Evolutionary conservation across 2,888 invertebrate species (phyloP).

Genomic region (Athripsodes cinereus): DNA sequence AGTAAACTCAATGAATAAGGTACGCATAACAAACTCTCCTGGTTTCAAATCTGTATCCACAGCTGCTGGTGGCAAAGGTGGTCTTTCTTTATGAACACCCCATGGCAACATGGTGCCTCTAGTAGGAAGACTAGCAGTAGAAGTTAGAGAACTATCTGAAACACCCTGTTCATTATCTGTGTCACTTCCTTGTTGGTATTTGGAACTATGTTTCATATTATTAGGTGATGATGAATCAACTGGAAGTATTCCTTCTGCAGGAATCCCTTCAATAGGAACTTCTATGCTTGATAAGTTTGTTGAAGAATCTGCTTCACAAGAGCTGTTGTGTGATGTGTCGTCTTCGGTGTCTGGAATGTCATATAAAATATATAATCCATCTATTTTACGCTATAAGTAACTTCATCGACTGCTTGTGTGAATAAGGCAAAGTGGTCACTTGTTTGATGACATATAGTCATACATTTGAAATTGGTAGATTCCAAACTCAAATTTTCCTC

Average conservation of each 20-base stretch:
- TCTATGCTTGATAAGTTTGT: background rate
- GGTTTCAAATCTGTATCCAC: conserved; percentile 68
- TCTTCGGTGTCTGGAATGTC: background rate
- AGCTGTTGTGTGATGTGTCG: background rate
- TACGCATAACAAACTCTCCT: conserved; percentile 94
- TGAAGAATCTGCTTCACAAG: background rate
- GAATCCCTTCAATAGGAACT: background rate
- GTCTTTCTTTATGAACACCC: conserved; percentile 73
- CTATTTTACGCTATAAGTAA: no score
- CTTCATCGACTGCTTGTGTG: no score
- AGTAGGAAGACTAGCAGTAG: conserved; percentile 16
- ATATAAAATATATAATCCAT: no score
- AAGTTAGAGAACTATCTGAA: background rate
- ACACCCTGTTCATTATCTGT: background rate
- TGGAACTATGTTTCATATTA: background rate
- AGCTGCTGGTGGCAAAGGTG: conserved; percentile 42
- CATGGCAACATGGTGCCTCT: conserved; percentile 70
- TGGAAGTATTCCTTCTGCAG: background rate
- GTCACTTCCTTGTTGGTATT: background rate
- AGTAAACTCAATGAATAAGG: conserved; percentile 93
- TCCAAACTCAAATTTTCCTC: no score
- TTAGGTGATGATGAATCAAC: background rate
- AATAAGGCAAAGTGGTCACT: no score
- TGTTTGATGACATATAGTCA: no score
- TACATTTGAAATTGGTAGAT: no score